These are phyloP conservation scores for Halichoeres trimaculatus DNA, from an alignment of 2,113 vertebrate genomes.

Conservation along the genomic window DNA sequence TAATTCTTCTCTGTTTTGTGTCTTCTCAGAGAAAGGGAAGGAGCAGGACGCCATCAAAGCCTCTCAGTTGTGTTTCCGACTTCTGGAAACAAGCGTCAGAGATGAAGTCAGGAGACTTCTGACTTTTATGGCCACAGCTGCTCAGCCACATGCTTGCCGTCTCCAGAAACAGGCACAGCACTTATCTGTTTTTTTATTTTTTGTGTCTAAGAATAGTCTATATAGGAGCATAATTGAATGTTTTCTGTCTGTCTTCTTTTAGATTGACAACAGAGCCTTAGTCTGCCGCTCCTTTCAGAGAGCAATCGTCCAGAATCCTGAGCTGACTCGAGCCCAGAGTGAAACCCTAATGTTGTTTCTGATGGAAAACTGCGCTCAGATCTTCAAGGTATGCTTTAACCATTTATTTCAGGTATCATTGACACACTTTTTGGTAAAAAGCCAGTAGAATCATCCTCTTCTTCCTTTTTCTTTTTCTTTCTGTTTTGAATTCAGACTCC, in stretches of 20 bases:
- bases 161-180: conserved; percentile 86
- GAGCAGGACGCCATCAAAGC: conserved; percentile 82
- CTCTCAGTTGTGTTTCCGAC: conserved; percentile 84
- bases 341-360: conserved; percentile 86
- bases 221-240: no score
- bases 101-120: conserved; percentile 86
- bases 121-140: conserved; percentile 81
- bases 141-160: conserved; percentile 75
- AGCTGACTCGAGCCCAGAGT: conserved; percentile 77
- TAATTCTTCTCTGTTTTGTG: not conserved
- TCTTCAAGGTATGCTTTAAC: conserved; percentile 84
- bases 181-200: not conserved
- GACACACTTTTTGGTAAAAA: no score
- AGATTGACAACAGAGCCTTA: conserved; percentile 84
- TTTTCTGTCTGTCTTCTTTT: conserved; percentile 31
- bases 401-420: not conserved
- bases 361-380: conserved; percentile 81
- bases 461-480: not conserved
- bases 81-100: conserved; percentile 78
- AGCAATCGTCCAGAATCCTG: conserved; percentile 83
- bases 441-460: no score
- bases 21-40: conserved; percentile 80
- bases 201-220: no score
- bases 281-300: conserved; percentile 85
- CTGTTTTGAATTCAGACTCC: conserved; percentile 78